These are phyloP conservation scores for Dissostichus mawsoni DNA, from an alignment of 2,113 vertebrate genomes.

Conservation along the genomic window DNA sequence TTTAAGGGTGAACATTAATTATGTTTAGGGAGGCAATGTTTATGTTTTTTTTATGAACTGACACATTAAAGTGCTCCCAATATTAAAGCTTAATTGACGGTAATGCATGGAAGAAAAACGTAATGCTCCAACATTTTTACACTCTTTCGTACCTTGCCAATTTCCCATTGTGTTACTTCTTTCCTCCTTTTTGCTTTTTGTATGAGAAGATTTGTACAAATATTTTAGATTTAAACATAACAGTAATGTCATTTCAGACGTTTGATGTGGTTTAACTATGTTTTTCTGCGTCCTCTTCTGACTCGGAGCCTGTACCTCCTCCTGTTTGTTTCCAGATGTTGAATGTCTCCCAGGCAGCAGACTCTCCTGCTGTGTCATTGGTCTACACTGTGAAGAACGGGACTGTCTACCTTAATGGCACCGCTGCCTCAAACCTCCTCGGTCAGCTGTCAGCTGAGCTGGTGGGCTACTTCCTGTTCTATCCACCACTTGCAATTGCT, in stretches of 20 bases:
- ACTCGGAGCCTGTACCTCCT: constrained; percentile 56
- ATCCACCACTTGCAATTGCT: constrained; percentile 93
- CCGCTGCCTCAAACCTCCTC: constrained; percentile 92
- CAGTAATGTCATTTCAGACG: not conserved
- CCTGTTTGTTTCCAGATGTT: constrained; percentile 86
- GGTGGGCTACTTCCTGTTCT: constrained; percentile 98
- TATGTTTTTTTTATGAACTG: constrained; percentile 67
- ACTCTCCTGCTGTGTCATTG: constrained; percentile 91
- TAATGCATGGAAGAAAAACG: constrained; percentile 34
- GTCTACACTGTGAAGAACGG: constrained; percentile 93
- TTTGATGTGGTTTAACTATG: not conserved
- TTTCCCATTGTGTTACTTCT: constrained; percentile 11
- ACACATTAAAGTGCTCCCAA: constrained; percentile 47
- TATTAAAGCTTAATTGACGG: constrained; percentile 51
- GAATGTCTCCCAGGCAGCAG: constrained; percentile 86
- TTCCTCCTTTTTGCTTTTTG: constrained; percentile 4
- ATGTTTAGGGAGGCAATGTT: constrained; percentile 45
- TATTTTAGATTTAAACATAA: constrained; percentile 23
- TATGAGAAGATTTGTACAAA: not conserved
- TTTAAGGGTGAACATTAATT: constrained; percentile 61
- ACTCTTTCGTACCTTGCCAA: constrained; percentile 34
- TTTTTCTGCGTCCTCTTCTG: constrained; percentile 8
- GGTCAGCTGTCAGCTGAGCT: constrained; percentile 95
- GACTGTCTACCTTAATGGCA: constrained; percentile 91
- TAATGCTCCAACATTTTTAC: constrained; percentile 26